Conservation (phyloP, 2,888 invertebrate genomes). For the Tinea pellionella region DNA sequence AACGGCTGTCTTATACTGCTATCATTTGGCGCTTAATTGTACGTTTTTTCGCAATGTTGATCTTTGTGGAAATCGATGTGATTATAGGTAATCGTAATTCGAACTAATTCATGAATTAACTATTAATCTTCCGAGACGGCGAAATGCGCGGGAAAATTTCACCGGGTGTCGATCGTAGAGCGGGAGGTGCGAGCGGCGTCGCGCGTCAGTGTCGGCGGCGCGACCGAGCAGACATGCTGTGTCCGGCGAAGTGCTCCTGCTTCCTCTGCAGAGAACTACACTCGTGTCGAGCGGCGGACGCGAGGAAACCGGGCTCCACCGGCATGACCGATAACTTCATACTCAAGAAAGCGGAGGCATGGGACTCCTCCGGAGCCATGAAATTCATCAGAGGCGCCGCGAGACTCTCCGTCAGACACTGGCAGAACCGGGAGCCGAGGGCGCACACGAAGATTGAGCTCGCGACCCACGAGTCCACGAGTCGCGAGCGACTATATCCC, state of each 20-base stretch:
- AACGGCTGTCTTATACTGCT: no score
- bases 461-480: constrained; percentile 54
- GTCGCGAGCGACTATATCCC: constrained; percentile 62
- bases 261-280: constrained; percentile 80
- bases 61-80: no score
- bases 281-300: constrained; percentile 68
- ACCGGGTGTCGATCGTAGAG: constrained; percentile 12
- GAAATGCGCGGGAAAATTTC: background rate
- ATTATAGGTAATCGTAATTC: no score
- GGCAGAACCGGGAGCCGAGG: constrained; percentile 60
- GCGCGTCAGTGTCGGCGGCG: constrained; percentile 37
- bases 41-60: no score
- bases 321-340: constrained; percentile 66
- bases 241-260: constrained; percentile 79
- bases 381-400: constrained; percentile 60
- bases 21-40: no score
- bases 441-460: constrained; percentile 48
- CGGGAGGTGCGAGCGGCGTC: constrained; percentile 22
- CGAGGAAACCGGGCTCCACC: constrained; percentile 51
- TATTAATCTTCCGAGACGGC: background rate
- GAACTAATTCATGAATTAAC: no score
- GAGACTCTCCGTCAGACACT: constrained; percentile 64
- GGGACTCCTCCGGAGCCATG: constrained; percentile 46
- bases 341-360: constrained; percentile 63
- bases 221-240: constrained; percentile 71